Conservation (phyloP, 1,140 invertebrate species). For the Drosophila mayri region DNA sequence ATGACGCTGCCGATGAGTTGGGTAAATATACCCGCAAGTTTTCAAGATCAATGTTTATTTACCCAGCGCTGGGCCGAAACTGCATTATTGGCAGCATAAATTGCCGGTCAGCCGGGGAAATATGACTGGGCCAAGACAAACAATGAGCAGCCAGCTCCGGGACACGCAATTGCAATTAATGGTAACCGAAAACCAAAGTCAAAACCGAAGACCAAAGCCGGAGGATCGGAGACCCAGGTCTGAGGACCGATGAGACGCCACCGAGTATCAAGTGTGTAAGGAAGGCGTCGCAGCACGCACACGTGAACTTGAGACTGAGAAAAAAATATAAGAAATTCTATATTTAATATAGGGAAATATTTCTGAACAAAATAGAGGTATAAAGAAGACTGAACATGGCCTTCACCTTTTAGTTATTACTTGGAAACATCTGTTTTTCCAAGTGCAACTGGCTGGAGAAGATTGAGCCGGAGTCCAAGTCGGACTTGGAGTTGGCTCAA, state of each 20-base stretch:
- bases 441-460: conserved; percentile 6
- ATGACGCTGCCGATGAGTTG: conserved; percentile 75
- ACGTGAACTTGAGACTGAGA: conserved; percentile 16
- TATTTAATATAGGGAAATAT: background rate
- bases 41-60: conserved; percentile 83
- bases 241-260: conserved; percentile 51
- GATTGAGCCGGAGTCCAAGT: conserved; percentile 7
- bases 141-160: conserved; percentile 64
- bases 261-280: conserved; percentile 58
- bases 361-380: background rate
- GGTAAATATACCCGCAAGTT: conserved; percentile 73
- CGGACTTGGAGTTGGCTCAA: conserved; percentile 55
- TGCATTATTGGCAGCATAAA: conserved; percentile 76
- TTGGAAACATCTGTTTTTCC: background rate
- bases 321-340: background rate
- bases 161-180: conserved; percentile 83
- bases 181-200: conserved; percentile 78
- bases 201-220: conserved; percentile 9
- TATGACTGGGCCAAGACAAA: conserved; percentile 49
- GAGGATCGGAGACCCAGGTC: background rate
- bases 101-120: conserved; percentile 9
- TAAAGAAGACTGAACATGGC: too few relatives aligned
- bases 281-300: conserved; percentile 53
- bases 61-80: conserved; percentile 66
- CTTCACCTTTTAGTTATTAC: background rate